Evolutionary conservation across 2,113 vertebrate species (phyloP), one percentile per base, ranked within the genome.

Genomic region (Leptobrachium ailaonicum): DNA sequence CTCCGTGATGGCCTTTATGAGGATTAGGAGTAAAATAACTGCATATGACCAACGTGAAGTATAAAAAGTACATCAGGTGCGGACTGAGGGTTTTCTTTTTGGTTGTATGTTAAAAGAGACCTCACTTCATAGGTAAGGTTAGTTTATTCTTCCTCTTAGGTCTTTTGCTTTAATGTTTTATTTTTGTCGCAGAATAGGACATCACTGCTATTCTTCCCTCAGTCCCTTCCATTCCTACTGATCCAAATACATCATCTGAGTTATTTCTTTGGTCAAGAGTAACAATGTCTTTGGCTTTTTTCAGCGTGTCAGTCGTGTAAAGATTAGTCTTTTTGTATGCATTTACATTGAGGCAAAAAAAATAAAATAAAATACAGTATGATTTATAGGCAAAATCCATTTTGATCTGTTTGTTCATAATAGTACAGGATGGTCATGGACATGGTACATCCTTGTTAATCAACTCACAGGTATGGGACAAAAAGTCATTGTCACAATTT

Each of bases 211-310:
- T 20, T 53, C 66, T 54, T 66, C 41, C 13, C 7, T 60, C 45
- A 6, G 70, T 80, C n/a, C 20, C 20, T 3, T 20, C 41, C 10
- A 42, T 47, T 74, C 13, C 20, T 32, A 32, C 20, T 32, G 56
- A 50, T 56, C 6, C 42, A 43, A 3, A 10, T 9, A 11, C 62
- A 41, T 80, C 71, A 45, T 41, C 63, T 68, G 78, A 79, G 62
- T 53, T 62, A 66, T 67, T 44, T 67, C 77, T 80, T 80, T 75
- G 72, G 79, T 75, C 50, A 62, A 75, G 66, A 43, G 62, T 20
- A 81, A 47, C 56, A 67, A 64, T 66, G 53, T 75, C 54, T 62
- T 47, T 12, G 10, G 20, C 62, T 41, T 62, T 58, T 66, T 50
- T 43, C 71, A 81, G 14, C 58, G 50, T 66, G 60, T n/a, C 60